phyloP scores from a whole-genome alignment of 1,140 invertebrate genomes.

The Phocides pigmalion region DNA sequence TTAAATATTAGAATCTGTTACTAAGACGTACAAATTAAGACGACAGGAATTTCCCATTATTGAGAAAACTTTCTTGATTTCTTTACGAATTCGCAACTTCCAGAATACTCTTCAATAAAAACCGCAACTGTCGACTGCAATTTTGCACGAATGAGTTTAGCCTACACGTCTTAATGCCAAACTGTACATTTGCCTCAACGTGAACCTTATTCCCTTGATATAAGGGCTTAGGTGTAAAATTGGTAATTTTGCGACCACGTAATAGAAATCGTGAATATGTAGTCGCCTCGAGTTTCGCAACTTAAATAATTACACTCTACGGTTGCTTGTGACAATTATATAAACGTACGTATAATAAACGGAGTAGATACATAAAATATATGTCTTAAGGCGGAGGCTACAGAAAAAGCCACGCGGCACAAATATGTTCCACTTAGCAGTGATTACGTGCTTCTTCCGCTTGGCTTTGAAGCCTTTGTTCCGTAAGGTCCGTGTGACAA shows the following conservation, averaged over 20 bases:
- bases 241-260: constrained; percentile 46
- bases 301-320: constrained; percentile 39
- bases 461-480: too few species aligned
- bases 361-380: too few species aligned
- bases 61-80: constrained; percentile 14
- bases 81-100: constrained; percentile 35
- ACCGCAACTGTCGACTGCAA: constrained; percentile 67
- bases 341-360: constrained; percentile 3
- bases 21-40: too few species aligned
- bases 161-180: constrained; percentile 53
- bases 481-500: too few species aligned
- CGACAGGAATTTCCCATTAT: background rate
- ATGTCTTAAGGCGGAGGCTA: too few species aligned
- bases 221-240: constrained; percentile 31
- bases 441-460: too few species aligned
- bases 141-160: constrained; percentile 65
- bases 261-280: constrained; percentile 62
- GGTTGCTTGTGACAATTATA: constrained; percentile 33
- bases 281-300: constrained; percentile 24
- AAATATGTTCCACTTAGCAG: too few species aligned
- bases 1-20: too few species aligned
- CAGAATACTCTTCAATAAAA: constrained; percentile 55
- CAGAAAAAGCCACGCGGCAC: too few species aligned
- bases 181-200: constrained; percentile 16
- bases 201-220: constrained; percentile 40